These are phyloP conservation scores for Poecile atricapillus DNA, from an alignment of 2,113 vertebrate species.

Conservation along the genomic window DNA sequence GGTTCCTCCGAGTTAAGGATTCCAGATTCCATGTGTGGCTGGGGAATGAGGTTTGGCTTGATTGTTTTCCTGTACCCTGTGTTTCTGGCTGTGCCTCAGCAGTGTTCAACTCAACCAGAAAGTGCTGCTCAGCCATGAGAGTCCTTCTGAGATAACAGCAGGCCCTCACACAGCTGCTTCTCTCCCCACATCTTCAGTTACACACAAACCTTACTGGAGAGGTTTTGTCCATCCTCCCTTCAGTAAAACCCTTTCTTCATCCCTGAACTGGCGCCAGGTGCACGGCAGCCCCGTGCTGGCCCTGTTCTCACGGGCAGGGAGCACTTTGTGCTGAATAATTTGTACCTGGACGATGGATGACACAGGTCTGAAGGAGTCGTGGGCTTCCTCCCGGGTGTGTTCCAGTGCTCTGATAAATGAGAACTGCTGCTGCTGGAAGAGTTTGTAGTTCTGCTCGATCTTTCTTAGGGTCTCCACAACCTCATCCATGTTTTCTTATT, in stretches of 20 bases:
- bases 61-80: background rate
- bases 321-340: rapidly evolving
- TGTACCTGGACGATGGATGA: conserved; percentile 76
- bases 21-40: background rate
- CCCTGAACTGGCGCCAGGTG: background rate
- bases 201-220: background rate
- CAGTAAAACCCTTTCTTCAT: background rate
- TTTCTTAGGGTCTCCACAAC: conserved; percentile 58
- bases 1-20: background rate
- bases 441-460: conserved; percentile 67
- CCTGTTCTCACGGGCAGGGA: rapidly evolving
- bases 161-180: background rate
- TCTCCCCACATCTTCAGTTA: background rate
- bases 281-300: rapidly evolving
- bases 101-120: background rate
- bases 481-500: conserved; percentile 63
- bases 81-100: background rate
- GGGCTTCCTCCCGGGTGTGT: conserved; percentile 70
- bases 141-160: background rate
- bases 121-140: background rate
- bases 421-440: conserved; percentile 82
- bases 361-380: conserved; percentile 59
- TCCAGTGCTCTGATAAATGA: conserved; percentile 74
- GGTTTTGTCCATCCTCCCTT: background rate
- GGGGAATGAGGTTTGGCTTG: background rate